A percentile compares a stretch with the other conserved stretches of the same genome.
Evolutionary conservation across 2,797 vertebrate genomes (phyloP).

Genomic region (Channallabes apus): DNA sequence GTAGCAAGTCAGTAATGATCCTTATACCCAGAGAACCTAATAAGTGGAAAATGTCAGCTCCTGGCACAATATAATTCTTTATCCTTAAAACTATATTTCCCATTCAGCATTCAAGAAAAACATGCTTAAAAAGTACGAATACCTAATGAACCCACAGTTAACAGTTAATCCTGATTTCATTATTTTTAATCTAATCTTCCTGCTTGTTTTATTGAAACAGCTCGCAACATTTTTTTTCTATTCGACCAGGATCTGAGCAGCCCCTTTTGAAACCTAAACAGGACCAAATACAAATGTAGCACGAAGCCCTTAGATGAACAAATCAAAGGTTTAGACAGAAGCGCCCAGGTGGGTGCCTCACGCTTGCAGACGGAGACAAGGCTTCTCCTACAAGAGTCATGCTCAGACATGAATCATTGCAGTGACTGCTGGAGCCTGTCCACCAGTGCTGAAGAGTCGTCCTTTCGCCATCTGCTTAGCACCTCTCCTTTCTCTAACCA

Average conservation of each 20-base stretch:
- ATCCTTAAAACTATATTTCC: not conserved
- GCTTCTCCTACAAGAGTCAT: constrained; percentile 39
- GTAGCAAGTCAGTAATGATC: not conserved
- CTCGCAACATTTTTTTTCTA: constrained; percentile 27
- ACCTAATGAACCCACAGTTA: not conserved
- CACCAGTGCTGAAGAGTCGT: constrained; percentile 32
- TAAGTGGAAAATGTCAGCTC: not conserved
- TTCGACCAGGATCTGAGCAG: constrained; percentile 16
- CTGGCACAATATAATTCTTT: not conserved
- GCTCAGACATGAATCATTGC: constrained; percentile 51
- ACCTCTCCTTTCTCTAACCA: constrained; percentile 40
- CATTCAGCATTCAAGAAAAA: not conserved
- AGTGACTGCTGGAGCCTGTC: constrained; percentile 47
- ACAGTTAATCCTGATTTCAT: constrained; percentile 10
- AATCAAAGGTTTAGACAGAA: constrained; percentile 46
- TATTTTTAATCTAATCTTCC: constrained; percentile 22
- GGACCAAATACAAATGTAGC: constrained; percentile 44
- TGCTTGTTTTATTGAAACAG: constrained; percentile 13
- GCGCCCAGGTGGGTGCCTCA: constrained; percentile 3
- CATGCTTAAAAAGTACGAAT: not conserved
- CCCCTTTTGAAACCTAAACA: constrained; percentile 54
- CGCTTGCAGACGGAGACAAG: constrained; percentile 37
- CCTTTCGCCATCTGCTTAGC: constrained; percentile 53
- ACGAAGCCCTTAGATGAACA: constrained; percentile 46
- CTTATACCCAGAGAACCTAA: not conserved